Base-by-base conservation (phyloP, 2,113 vertebrate species). In the Pontoporia blainvillei region DNA sequence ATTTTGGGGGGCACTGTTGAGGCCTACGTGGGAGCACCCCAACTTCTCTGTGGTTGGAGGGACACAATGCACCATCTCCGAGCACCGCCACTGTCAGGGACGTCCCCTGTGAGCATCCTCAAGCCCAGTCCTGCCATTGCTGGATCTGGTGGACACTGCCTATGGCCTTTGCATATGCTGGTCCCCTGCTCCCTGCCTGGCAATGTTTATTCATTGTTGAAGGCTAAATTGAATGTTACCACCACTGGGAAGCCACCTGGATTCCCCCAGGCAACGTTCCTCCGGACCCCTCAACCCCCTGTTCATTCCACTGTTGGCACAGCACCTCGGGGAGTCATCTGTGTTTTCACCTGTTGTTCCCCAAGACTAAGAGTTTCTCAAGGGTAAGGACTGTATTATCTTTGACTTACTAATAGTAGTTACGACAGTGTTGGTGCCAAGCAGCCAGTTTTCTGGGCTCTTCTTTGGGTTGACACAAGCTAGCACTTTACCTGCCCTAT, bases 41-140 rank as follows among this genome's bases (percentile, higher is more conserved):
- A 44, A 1, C 57, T 31, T 44, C 67, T 29, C 86, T 15, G 6
- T 0, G 34, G 36, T n/a, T 4, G 18, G 29, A 12, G 67, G 31
- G 14, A 10, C 52, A 17, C 8, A 5, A 1, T 0, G 6, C 5
- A 0, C 4, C 1, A n/a, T 76, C 31, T 72, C 18, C 71, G 39
- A n/a, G 15, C 12, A 6, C 18, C 6, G 3, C 25, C 27, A 15
- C 71, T 8, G 0, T 23, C 8, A 0, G 71, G 31, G 72, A 29
- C 6, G 1, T 12, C 41, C 8, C 71, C 41, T 5, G 29, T 54
- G 78, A 46, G 59, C 21, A 10, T 11, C 49, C 72, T 17, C 3
- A 11, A 12, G 14, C 46, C n/a, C 3, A 25, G 39, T 12, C 17
- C 14, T 27, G 72, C 62, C 34, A 8, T 18, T 23, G 15, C 31